Base-by-base conservation (phyloP, 2,888 invertebrate genomes). In the Athetis lepigone region DNA sequence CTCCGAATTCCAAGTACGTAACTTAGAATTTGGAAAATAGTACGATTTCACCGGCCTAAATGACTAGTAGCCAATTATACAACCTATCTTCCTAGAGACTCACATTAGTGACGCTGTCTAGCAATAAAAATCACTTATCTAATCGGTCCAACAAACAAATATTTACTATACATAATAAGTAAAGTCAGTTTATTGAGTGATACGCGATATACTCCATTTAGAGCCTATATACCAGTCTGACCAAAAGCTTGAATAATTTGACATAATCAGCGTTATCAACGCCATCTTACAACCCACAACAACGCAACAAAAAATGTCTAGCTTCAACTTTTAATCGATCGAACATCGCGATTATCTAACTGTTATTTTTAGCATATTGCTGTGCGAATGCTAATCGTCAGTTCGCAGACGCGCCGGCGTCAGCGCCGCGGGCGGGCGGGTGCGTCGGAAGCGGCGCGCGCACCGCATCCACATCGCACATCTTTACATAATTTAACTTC, bases 321-420 rank as follows among this genome's bases (percentile, higher is more conserved):
- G 50, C 29, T n/a, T 25, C 16, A 57, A 46, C 23, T 69, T 70
- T 23, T 45, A 54, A 70, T 60, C 50, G 61, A 74, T 73, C 47
- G 65, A 65, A 69, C 61, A 60, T 40, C 40, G 63, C 49, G 69
- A 75, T 79, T 79, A 77, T 51, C 37, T 60, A 77, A 79, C 68
- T 47, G 77, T 73, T 81, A 82, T 79, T 81, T 81, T 82, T 79
- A 75, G 74, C 67, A 47, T 56, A 56, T 68, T 52, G 50, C 59
- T 52, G 45, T 70, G 57, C 57, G 75, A 72, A 79, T 82, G 78
- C 72, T 80, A 77, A 80, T 77, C 50, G 67, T 49, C 62, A 61
- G 67, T 62, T 70, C 61, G 79, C 79, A 87, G 87, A 88, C 88
- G 80, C 77, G 58, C 59, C 67, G 88, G 86, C 88, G 88, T 80